phyloP scores from a whole-genome alignment of 2,113 vertebrate genomes.

The Xiphorhynchus elegans region DNA sequence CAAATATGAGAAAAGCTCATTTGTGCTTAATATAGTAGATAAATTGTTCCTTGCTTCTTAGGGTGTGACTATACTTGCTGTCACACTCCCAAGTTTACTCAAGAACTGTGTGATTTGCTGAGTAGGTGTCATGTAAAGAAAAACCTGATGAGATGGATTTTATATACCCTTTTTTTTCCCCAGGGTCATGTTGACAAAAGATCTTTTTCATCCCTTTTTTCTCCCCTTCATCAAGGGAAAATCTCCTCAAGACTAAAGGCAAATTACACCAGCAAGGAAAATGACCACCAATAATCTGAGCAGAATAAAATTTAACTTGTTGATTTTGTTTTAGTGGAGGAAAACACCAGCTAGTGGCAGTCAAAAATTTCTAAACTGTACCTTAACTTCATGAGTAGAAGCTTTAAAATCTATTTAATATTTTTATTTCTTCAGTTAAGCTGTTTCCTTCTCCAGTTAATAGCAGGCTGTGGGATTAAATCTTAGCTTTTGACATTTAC shows the following conservation, averaged over 20 bases:
- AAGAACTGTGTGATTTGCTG: slow-evolving; percentile 9
- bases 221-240: background rate
- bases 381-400: background rate
- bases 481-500: slow-evolving; percentile 4
- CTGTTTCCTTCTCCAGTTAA: slow-evolving; percentile 7
- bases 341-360: background rate
- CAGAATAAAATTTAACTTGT: background rate
- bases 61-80: slow-evolving; percentile 22
- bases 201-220: background rate
- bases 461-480: slow-evolving; percentile 15
- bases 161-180: background rate
- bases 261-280: background rate
- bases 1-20: background rate
- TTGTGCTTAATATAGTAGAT: slow-evolving; percentile 23
- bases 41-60: slow-evolving; percentile 33
- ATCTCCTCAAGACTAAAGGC: background rate
- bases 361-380: background rate
- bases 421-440: background rate
- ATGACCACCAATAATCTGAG: background rate
- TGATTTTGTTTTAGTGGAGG: background rate
- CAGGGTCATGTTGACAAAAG: background rate
- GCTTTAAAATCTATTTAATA: background rate
- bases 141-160: background rate
- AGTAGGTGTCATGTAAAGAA: slow-evolving; percentile 7
- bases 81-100: slow-evolving; percentile 13